Base-by-base conservation (phyloP, 1,140 invertebrate species). In the Matsumurasca onukii region DNA sequence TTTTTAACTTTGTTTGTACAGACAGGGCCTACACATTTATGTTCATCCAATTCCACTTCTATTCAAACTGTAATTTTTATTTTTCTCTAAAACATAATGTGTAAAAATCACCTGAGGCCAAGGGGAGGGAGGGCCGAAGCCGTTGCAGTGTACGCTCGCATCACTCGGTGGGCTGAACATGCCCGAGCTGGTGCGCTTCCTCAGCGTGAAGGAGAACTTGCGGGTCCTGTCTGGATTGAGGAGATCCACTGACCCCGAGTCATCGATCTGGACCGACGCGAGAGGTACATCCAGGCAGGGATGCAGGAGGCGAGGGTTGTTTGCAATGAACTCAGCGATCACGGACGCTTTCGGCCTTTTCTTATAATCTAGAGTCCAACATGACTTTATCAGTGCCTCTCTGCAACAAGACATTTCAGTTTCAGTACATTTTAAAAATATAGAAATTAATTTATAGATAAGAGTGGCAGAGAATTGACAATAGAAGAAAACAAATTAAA, bases 281-380 rank as follows among this genome's bases (percentile, higher is more conserved):
- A 87, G 75, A 0, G 93, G 92, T 22, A 89, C 84, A 75, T 95
- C 92, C 1, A 94, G 78, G 75, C 90, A 91, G 0, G 94, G 92
- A 3, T 85, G 80, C 17, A 96, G 79, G 5, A 95, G 83, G n/a
- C 88, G 83, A 3, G 90, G 88, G 78, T 89, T 88, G 70, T 87
- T 88, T 0, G 88, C 88, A 27, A 97, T 80, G 70, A 90, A 89
- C 67, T 93, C 92, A 0, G 92, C 88, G 31, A 95, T 88, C 77
- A 92, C 89, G 0, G 84, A 83, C 0, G 92, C 90, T 9, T 85
- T 83, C 1, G 92, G 91, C 1, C 94, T 84, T 69, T 87, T 83
- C 30, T 84, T 82, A n/a, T 85, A 79, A 24, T 91, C 87, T 59
- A 82, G 81, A 30, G 84, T 84, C 91, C 93, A 94, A 78, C 93